Conservation (phyloP, 2,113 vertebrate genomes). For the Prolemur simus region DNA sequence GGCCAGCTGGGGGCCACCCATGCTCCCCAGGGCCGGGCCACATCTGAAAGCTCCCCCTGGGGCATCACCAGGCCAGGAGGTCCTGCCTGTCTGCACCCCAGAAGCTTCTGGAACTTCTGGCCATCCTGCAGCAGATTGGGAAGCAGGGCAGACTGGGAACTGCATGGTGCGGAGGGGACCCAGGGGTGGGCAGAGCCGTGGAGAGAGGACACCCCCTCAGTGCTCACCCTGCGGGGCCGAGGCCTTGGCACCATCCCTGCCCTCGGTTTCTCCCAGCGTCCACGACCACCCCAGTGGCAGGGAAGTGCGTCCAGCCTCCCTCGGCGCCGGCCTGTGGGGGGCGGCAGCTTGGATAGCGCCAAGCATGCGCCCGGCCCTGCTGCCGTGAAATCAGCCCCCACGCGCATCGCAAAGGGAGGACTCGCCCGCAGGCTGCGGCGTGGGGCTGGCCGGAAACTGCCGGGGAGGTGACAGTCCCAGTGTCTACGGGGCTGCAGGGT, state of each 20-base stretch:
- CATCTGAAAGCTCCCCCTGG: not conserved
- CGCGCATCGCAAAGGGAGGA: rapidly evolving
- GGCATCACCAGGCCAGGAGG: not conserved
- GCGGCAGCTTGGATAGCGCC: not conserved
- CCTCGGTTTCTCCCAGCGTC: rapidly evolving
- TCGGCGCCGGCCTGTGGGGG: rapidly evolving
- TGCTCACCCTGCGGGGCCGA: too few species aligned
- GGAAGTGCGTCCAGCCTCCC: not conserved
- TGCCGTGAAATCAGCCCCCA: too few species aligned
- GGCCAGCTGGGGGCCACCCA: not conserved
- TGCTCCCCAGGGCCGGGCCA: not conserved
- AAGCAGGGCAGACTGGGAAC: not conserved
- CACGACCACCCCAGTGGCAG: rapidly evolving
- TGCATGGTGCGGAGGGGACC: not conserved
- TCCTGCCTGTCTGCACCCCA: not conserved
- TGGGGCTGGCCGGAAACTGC: not conserved
- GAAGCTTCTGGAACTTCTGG: not conserved
- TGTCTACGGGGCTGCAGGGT: not conserved
- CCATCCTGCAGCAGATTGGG: not conserved
- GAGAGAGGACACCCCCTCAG: not conserved
- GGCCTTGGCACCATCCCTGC: not conserved
- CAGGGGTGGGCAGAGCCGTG: not conserved
- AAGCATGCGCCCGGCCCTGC: rapidly evolving
- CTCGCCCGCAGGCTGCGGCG: not conserved
- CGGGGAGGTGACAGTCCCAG: not conserved